Evolutionary conservation across 2,888 invertebrate species (phyloP), one percentile per base, ranked within the genome.

Genomic region (Poecilus cupreus): DNA sequence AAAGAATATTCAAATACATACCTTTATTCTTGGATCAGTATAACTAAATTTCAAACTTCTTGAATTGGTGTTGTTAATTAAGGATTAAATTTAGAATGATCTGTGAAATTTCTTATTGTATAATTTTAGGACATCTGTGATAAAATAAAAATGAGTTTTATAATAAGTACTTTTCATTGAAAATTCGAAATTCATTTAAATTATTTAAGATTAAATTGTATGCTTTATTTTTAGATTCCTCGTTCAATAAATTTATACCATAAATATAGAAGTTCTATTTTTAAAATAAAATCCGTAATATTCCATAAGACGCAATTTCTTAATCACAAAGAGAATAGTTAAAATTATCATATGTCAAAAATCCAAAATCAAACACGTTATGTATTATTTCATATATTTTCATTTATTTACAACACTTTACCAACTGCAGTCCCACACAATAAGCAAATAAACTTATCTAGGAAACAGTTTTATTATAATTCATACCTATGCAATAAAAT

Each of bases 401-500:
- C 37, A 68, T 68, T 60, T 60, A 60, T 60, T 60, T 60, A 26
- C 26, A 60, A 43, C 22, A 54, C 22, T 60, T 60, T 60, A 60
- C 60, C 64, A 68, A 68, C 64, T 37, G 64, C 64, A 68, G 11
- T 68, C 37, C 64, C 64, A 68, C 64, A 68, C 60, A 60, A 26
- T 37, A 68, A 68, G 64, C 64, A 68, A 68, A 68, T 68, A 32
- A 37, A 68, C 64, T 37, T 68, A 68, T 68, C 37, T 68, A 68
- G 37, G 64, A 68, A 68, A 68, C 37, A 68, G 37, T 32, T 68
- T 18, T 37, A 1, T 11, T 37, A 37, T 68, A 68, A 37, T 37
- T 60, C 20, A 60, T 60, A 60, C 24, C 60, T 60, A 60, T 26
- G 60, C 60, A 60, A 60, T 60, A 26, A 60, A 60, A 60, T 60